Conservation (phyloP, 1,140 invertebrate species). For the Ostrea denselamellosa region DNA sequence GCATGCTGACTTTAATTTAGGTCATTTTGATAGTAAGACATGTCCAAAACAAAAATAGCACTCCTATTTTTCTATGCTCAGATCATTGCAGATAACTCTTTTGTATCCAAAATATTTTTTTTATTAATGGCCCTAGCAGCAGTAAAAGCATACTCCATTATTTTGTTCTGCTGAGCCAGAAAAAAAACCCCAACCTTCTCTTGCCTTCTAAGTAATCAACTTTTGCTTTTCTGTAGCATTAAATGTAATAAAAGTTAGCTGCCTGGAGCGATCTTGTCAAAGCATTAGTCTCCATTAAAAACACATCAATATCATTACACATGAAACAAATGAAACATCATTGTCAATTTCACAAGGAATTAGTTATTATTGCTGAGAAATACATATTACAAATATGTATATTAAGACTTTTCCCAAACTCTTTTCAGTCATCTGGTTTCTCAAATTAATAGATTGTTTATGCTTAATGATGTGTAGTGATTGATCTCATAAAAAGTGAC, state of each 20-base stretch:
- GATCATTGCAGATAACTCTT: slow-evolving; percentile 4
- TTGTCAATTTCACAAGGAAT: not conserved
- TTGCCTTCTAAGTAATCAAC: slow-evolving; percentile 15
- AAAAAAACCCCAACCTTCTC: not conserved
- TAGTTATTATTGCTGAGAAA: not conserved
- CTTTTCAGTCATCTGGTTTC: not conserved
- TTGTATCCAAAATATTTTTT: not conserved
- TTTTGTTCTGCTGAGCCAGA: not conserved
- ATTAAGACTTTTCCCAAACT: not conserved
- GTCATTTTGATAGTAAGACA: not conserved
- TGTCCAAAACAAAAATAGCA: not conserved
- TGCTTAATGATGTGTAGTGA: no score
- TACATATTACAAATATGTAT: not conserved
- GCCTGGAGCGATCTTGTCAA: not conserved
- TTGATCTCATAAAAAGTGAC: no score
- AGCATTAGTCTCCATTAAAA: slow-evolving; percentile 11
- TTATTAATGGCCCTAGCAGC: not conserved
- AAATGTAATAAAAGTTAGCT: slow-evolving; percentile 16
- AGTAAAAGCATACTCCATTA: slow-evolving; percentile 8
- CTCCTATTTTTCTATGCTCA: not conserved
- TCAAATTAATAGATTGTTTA: no score
- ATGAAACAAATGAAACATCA: not conserved
- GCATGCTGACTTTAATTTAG: no score
- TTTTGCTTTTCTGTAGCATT: slow-evolving; percentile 9
- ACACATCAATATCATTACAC: not conserved